Percentiles rank a stretch among this genome's conserved stretches.
Evolutionary conservation across 2,888 invertebrate species (phyloP).

Genomic region (Apotomis capreana): DNA sequence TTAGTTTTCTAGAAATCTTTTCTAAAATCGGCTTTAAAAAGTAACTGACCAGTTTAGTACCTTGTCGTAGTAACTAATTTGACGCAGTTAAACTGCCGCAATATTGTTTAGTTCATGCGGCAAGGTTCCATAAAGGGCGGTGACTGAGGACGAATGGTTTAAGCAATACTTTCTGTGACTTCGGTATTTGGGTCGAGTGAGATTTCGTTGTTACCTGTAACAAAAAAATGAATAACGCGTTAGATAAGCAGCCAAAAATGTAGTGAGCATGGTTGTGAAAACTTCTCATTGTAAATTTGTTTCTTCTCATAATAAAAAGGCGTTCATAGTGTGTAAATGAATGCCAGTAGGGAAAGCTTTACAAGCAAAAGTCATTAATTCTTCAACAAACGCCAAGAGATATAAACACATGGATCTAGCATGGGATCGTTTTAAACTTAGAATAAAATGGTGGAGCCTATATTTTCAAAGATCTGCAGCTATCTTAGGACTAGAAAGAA

Average conservation of each 20-base stretch:
- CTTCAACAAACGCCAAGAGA: not conserved
- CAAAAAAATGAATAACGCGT: slow-evolving; percentile 27
- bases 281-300: slow-evolving; percentile 25
- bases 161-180: slow-evolving; percentile 11
- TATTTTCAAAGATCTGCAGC: too few relatives aligned
- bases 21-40: not conserved
- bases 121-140: not conserved
- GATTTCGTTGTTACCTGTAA: slow-evolving; percentile 38
- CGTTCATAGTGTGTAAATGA: not conserved
- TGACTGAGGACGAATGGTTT: not conserved
- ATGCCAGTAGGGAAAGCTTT: not conserved
- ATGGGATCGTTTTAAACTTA: too few relatives aligned
- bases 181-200: slow-evolving; percentile 7
- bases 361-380: not conserved
- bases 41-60: not conserved
- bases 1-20: slow-evolving; percentile 22
- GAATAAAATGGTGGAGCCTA: too few relatives aligned
- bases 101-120: not conserved
- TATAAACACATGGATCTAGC: too few relatives aligned
- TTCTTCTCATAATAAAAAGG: slow-evolving; percentile 18
- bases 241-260: slow-evolving; percentile 17
- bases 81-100: not conserved
- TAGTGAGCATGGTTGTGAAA: not conserved
- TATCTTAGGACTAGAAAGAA: too few relatives aligned
- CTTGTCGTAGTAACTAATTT: not conserved